phyloP scores from a whole-genome alignment of 2,113 vertebrate species.

The Tragelaphus strepsiceros region DNA sequence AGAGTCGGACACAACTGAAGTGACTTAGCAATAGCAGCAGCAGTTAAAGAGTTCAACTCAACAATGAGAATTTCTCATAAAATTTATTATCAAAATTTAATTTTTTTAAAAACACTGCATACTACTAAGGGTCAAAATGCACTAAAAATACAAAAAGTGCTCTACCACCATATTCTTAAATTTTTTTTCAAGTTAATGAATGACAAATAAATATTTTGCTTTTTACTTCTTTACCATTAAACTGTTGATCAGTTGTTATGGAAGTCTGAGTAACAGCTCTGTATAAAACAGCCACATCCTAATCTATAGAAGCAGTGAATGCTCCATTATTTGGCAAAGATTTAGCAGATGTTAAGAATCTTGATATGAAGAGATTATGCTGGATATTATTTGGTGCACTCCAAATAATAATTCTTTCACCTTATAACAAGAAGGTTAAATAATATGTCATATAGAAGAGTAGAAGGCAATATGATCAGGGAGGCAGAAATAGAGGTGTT shows the following conservation, averaged over 20 bases:
- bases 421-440: neutral
- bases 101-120: neutral
- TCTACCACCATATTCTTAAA: neutral
- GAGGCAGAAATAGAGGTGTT: neutral
- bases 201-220: neutral
- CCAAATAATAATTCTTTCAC: neutral
- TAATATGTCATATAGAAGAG: neutral
- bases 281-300: rapidly evolving
- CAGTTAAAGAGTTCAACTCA: neutral
- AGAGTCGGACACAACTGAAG: no score
- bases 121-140: neutral
- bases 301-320: neutral
- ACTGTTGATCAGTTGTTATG: neutral
- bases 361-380: neutral
- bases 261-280: neutral
- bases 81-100: neutral
- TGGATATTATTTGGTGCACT: rapidly evolving
- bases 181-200: neutral
- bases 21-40: no score
- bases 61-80: neutral
- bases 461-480: neutral
- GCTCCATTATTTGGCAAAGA: neutral
- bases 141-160: neutral
- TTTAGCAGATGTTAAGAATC: neutral
- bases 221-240: neutral